Base-by-base conservation (phyloP, 2,113 vertebrate genomes). In the Sebastes fasciatus region DNA sequence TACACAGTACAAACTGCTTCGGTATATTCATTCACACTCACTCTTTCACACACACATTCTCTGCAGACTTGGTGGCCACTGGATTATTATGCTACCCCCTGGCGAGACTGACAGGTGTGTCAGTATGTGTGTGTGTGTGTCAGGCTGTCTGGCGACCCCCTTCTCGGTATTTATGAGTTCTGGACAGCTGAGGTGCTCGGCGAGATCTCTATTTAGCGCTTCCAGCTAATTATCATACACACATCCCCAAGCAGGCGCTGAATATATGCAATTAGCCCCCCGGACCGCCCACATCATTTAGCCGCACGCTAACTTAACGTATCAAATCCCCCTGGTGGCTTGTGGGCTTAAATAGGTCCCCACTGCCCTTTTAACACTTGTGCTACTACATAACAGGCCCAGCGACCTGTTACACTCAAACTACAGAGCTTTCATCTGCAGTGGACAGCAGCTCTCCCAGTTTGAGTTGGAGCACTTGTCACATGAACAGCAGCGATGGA, bases 151-250 rank as follows among this genome's bases (percentile, higher is more conserved):
- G 66, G 49, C 71, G 82, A 90, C 87, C 83, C 85, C 85, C 85
- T 82, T 80, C 80, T 82, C 69, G 89, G 91, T 93, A 94, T 96
- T 96, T 95, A 94, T 88, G 91, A 88, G 70, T 81, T 63, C 51
- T 84, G 86, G 92, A 92, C 95, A 95, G 94, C 95, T 95, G 95
- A 91, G 82, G 82, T 82, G 86, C 87, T 90, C 74, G 21, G 76
- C 69, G 52, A 94, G 90, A 89, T 94, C 94, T 95, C 91, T 93
- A 93, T 95, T 95, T 95, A 93, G 93, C 90, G 76, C 90, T 91
- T 94, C 88, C 84, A 70, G 77, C 90, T 92, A 89, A 93, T 95
- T 93, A 92, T 86, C 91, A 86, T 63, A 81, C 86, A 79, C 82
- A 77, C 78, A 81, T 77, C 82, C 34, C 69, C n/a, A 88, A 75